A percentile compares a stretch with the other conserved stretches of the same genome.
phyloP scores from a whole-genome alignment of 2,113 vertebrate genomes.

The Hiodon alosoides region DNA sequence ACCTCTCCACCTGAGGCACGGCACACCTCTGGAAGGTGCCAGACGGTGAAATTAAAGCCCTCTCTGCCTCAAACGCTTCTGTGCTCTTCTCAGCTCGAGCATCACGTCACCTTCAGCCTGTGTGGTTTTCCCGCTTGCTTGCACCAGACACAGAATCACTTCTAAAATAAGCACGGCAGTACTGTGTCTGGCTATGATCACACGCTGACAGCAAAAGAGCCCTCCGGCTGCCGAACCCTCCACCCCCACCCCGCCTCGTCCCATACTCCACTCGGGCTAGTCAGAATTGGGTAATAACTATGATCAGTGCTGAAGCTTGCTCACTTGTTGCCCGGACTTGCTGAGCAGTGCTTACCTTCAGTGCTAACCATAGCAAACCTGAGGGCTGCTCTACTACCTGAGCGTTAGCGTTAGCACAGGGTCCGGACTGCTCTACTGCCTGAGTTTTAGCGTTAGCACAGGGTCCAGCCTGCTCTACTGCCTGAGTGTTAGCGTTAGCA shows the following conservation, averaged over 20 bases:
- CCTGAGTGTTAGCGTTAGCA: too few species aligned
- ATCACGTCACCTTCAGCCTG: not conserved
- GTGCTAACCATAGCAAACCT: not conserved
- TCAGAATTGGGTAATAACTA: constrained; percentile 27
- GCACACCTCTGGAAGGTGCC: not conserved
- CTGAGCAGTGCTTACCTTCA: not conserved
- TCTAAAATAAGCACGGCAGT: not conserved
- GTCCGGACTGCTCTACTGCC: too few species aligned
- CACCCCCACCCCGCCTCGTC: not conserved
- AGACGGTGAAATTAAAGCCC: not conserved
- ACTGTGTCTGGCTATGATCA: not conserved
- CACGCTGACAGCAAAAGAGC: too few species aligned
- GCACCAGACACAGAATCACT: not conserved
- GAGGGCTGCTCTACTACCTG: too few species aligned
- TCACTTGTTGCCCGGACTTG: constrained; percentile 2
- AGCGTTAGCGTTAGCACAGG: too few species aligned
- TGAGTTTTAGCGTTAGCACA: too few species aligned
- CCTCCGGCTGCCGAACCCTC: not conserved
- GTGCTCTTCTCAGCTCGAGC: not conserved
- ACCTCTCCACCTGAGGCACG: not conserved
- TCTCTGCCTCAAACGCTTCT: not conserved
- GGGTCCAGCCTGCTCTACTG: too few species aligned
- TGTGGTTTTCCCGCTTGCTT: not conserved
- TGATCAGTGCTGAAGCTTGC: constrained; percentile 9
- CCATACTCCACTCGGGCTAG: constrained; percentile 5